Evolutionary conservation across 2,113 vertebrate species (phyloP), one percentile per base, ranked within the genome.

Genomic region (Forbesichthys agassizii): DNA sequence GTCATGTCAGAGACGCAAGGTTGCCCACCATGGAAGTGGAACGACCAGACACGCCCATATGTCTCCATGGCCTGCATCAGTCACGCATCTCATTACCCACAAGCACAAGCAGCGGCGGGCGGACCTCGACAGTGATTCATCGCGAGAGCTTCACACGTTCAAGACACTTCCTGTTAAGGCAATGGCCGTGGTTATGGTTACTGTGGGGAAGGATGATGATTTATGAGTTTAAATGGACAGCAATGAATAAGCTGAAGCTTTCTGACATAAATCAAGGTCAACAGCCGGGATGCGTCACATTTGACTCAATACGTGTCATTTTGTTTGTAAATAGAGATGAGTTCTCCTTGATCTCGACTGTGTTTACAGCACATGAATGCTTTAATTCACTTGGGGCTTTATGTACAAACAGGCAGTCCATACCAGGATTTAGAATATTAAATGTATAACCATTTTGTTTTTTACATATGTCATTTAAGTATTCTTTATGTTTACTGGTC

Each of bases 51-150:
- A 74, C 52, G 54, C 64, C 66, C 77, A 85, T 88, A 85, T 69
- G 66, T 89, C 86, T 88, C 80, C 58, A 46, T 84, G 84, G 75
- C 86, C 88, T 68, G 74, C 59, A 87, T 89, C 80, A 73, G 83
- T 88, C 82, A 57, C 1, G 64, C 77, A 83, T 86, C 84, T 86
- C 78, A 88, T 91, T 90, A 90, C 71, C 72, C 11, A 36, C 56
- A 63, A 27, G 12, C 10, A 75, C 55, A 67, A 73, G 60, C 66
- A 69, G 61, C 71, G 57, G 74, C 70, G 68, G 61, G 69, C 55
- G 48, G 57, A 73, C 48, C 51, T 42, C 7, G 7, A 42, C 36
- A 8, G 36, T 42, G 36, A 42, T 42, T 42, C 36, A 42, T 42
- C 36, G 7, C 36, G 67, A 4, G 3, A 16, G 33, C 58, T 36